A percentile compares a stretch with the other conserved stretches of the same genome.
Conservation (phyloP, 2,797 vertebrate species). For the Ficedula albicollis region DNA sequence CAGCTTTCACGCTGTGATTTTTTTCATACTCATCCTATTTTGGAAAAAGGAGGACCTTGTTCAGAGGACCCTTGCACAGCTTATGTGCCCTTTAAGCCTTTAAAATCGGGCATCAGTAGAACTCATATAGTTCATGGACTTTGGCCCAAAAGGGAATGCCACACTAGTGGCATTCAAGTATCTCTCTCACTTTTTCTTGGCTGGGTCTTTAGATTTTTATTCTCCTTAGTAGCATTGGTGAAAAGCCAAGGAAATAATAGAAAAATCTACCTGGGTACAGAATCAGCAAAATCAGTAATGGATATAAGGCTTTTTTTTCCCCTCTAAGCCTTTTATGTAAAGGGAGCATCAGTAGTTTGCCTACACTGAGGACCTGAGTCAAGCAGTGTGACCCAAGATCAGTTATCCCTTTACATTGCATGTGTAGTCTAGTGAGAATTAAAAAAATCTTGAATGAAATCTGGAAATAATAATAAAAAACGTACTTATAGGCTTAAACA, state of each 20-base stretch:
- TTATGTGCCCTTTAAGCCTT: neutral
- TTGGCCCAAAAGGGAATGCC: neutral
- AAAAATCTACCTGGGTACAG: neutral
- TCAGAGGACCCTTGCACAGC: neutral
- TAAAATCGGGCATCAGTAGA: neutral
- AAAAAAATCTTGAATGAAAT: conserved; percentile 70
- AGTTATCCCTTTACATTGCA: neutral
- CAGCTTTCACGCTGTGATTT: neutral
- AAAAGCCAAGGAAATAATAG: neutral
- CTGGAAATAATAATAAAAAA: conserved; percentile 54
- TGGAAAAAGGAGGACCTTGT: neutral
- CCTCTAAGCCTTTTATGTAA: neutral
- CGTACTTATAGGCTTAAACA: conserved; percentile 62
- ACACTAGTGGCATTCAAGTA: neutral
- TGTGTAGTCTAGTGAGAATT: neutral
- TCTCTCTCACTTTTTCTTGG: neutral
- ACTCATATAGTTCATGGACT: neutral
- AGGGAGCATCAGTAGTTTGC: neutral
- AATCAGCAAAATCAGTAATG: neutral
- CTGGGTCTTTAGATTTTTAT: neutral
- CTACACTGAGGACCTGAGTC: neutral
- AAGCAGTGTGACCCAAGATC: neutral
- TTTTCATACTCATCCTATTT: neutral
- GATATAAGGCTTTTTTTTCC: neutral
- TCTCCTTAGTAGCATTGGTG: neutral